Evolutionary conservation across 2,797 vertebrate species (phyloP).

Genomic region (Spinibarbus caldwelli): DNA sequence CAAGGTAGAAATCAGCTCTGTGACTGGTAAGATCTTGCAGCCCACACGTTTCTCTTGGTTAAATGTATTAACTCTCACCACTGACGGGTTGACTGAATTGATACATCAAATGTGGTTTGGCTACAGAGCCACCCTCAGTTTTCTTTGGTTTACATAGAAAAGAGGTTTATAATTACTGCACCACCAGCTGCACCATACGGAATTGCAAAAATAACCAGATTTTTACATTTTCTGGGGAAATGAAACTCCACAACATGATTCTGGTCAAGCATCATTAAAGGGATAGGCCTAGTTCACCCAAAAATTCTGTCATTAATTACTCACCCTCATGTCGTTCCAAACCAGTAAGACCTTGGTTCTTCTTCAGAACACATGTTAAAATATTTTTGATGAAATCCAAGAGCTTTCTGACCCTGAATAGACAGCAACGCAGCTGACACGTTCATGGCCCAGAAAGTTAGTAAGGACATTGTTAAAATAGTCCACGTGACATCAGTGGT

Average conservation of each 20-base stretch:
- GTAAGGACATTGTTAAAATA: no score
- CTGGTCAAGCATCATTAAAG: background rate
- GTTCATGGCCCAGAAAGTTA: background rate
- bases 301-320: background rate
- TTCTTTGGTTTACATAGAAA: background rate
- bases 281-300: background rate
- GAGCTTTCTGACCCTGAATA: background rate
- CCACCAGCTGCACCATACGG: background rate
- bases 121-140: background rate
- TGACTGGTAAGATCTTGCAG: background rate
- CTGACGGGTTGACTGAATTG: background rate
- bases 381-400: background rate
- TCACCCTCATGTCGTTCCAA: background rate
- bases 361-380: background rate
- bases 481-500: no score
- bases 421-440: background rate
- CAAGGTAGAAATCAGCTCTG: background rate
- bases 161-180: background rate
- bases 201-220: background rate
- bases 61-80: background rate
- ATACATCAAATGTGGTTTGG: background rate
- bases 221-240: background rate
- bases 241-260: background rate
- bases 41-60: background rate
- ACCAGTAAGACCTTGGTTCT: background rate